These are phyloP conservation scores for Anodontia alba DNA, from an alignment of 2,888 invertebrate genomes.

Conservation along the genomic window DNA sequence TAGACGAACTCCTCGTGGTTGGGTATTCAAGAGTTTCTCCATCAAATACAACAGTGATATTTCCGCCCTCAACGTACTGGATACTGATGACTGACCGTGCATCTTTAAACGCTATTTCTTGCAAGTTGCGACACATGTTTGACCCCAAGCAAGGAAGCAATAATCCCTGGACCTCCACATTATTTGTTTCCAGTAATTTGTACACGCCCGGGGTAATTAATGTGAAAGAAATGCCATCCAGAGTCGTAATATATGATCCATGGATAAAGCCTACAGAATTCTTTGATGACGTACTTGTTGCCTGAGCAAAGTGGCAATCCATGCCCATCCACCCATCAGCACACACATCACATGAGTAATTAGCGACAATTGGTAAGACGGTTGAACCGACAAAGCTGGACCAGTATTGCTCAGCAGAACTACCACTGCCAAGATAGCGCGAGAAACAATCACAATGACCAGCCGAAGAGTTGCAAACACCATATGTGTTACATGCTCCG, in stretches of 20 bases:
- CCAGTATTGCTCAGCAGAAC: slow-evolving; percentile 60
- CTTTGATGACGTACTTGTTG: slow-evolving; percentile 1
- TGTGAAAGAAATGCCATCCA: slow-evolving; percentile 61
- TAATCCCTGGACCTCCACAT: slow-evolving; percentile 62
- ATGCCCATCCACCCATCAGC: slow-evolving; percentile 67
- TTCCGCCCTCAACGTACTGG: slow-evolving; percentile 35
- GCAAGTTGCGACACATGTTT: slow-evolving; percentile 59
- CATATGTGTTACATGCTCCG: slow-evolving; percentile 65
- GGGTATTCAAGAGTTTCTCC: slow-evolving; percentile 39
- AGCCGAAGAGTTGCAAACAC: slow-evolving; percentile 54
- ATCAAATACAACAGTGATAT: slow-evolving; percentile 30
- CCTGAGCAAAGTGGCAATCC: slow-evolving; percentile 66
- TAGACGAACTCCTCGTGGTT: slow-evolving; percentile 19
- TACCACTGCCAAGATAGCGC: slow-evolving; percentile 52
- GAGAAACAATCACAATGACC: slow-evolving; percentile 67
- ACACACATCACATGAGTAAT: slow-evolving; percentile 66
- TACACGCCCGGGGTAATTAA: slow-evolving; percentile 62
- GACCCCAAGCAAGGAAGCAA: slow-evolving; percentile 65
- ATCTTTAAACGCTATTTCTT: slow-evolving; percentile 53
- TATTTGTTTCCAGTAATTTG: slow-evolving; percentile 39
- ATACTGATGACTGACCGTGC: slow-evolving; percentile 38
- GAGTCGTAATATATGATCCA: slow-evolving; percentile 63
- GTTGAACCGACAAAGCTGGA: slow-evolving; percentile 22
- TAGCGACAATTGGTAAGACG: slow-evolving; percentile 10
- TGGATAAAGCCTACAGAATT: slow-evolving; percentile 53